Conservation (phyloP, 2,113 vertebrate genomes). For the Lepus europaeus region DNA sequence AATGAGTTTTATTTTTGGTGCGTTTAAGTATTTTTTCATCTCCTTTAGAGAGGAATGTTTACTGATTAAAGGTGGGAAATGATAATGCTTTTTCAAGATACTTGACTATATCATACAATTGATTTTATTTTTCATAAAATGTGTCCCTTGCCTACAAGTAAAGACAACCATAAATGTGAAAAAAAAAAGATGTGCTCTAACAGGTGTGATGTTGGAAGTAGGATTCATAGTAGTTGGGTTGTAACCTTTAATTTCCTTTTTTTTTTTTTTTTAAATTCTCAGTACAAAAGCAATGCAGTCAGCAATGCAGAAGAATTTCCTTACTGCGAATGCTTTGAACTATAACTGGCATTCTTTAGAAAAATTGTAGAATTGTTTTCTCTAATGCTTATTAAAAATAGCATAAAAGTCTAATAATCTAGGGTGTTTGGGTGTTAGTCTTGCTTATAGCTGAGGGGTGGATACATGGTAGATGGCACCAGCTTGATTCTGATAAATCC, state of each 20-base stretch:
- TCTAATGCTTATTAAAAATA: constrained; percentile 48
- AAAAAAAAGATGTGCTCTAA: background rate
- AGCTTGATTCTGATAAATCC: background rate
- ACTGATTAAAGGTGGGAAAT: constrained; percentile 47
- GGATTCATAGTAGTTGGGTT: background rate
- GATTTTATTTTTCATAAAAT: constrained; percentile 27
- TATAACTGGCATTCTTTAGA: constrained; percentile 32
- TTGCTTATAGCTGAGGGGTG: background rate
- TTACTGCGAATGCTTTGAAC: background rate
- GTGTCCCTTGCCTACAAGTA: background rate
- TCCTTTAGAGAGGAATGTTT: constrained; percentile 2
- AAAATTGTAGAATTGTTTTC: constrained; percentile 33
- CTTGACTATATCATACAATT: background rate
- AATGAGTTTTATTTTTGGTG: background rate
- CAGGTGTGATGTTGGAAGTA: background rate
- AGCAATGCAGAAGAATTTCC: constrained; percentile 46
- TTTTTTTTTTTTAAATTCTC: constrained; percentile 26
- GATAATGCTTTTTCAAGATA: constrained; percentile 10
- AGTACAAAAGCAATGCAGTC: constrained; percentile 19
- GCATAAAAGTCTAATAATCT: constrained; percentile 50
- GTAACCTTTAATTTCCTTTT: constrained; percentile 28
- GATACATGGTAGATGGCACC: background rate
- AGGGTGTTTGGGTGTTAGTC: constrained; percentile 29
- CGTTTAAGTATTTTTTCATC: background rate
- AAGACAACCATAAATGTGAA: background rate